Evolutionary conservation across 2,888 invertebrate species (phyloP).

Genomic region (Caenorhabditis sinica): DNA sequence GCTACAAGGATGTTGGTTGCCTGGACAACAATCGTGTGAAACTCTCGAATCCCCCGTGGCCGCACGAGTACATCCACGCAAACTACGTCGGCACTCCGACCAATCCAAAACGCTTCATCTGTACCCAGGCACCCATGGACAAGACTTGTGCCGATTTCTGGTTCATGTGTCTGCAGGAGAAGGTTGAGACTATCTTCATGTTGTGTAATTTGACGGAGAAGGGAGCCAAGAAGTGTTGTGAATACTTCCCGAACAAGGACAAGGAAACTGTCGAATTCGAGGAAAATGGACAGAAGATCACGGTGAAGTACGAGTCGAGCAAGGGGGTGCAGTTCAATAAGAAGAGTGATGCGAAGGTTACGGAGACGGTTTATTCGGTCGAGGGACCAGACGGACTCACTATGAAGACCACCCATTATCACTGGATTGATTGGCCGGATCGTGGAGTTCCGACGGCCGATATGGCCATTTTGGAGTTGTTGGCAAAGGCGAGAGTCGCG

Average conservation of each 20-base stretch:
- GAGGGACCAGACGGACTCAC: constrained; percentile 14
- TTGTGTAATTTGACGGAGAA: constrained; percentile 68
- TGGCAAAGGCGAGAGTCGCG: constrained; percentile 22
- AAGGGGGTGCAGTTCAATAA: not conserved
- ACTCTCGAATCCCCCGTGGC: constrained; percentile 38
- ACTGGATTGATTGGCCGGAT: constrained; percentile 45
- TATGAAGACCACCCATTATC: constrained; percentile 26
- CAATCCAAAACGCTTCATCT: constrained; percentile 65
- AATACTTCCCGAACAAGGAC: constrained; percentile 37
- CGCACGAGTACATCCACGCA: constrained; percentile 69
- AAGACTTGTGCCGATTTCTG: constrained; percentile 69
- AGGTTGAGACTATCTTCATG: constrained; percentile 66
- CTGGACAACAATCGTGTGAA: constrained; percentile 66
- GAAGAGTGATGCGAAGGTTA: constrained; percentile 26
- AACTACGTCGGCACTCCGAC: constrained; percentile 67
- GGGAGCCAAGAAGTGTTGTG: constrained; percentile 50
- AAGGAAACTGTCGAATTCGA: constrained; percentile 21
- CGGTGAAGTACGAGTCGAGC: constrained; percentile 29
- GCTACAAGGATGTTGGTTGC: constrained; percentile 69
- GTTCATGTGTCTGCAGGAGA: constrained; percentile 60
- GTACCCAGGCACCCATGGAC: constrained; percentile 67
- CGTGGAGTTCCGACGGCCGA: constrained; percentile 38
- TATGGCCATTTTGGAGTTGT: constrained; percentile 18
- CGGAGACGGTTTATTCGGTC: not conserved
- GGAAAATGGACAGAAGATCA: constrained; percentile 25